Percentiles rank a stretch among this genome's conserved stretches.
Evolutionary conservation across 2,113 vertebrate species (phyloP).

Genomic region (Mixornis gularis): DNA sequence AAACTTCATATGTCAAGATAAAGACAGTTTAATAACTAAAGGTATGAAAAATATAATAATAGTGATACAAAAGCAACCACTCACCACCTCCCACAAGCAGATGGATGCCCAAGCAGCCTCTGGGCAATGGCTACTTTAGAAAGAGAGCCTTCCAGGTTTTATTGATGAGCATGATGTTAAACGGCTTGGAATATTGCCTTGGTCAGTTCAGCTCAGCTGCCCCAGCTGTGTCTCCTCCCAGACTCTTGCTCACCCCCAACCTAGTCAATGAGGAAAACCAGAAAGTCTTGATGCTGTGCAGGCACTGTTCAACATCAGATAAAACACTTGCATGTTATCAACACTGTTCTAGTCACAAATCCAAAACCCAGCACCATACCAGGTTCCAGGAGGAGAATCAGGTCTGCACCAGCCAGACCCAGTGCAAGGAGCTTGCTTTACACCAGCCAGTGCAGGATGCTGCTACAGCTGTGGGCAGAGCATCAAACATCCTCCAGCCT

Average conservation of each 20-base stretch:
- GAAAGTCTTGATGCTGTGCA: background rate
- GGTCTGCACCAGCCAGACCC: background rate
- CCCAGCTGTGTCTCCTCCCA: background rate
- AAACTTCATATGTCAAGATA: background rate
- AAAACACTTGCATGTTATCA: background rate
- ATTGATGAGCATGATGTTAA: background rate
- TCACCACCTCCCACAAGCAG: background rate
- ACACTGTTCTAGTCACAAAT: background rate
- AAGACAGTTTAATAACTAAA: background rate
- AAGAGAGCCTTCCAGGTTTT: background rate
- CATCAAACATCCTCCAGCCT: background rate
- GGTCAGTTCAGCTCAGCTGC: background rate
- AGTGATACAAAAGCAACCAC: background rate
- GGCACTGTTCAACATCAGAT: background rate
- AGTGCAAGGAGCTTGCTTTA: background rate
- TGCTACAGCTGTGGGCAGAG: background rate
- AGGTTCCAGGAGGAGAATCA: background rate
- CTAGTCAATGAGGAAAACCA: background rate
- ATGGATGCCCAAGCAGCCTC: background rate
- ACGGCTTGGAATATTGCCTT: background rate
- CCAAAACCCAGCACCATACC: background rate
- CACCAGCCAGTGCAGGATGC: rapidly evolving
- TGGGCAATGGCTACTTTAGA: background rate
- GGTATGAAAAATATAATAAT: background rate
- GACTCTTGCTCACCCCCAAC: background rate